Conservation (phyloP, 2,113 vertebrate genomes). For the Circaetus cinerascens region DNA sequence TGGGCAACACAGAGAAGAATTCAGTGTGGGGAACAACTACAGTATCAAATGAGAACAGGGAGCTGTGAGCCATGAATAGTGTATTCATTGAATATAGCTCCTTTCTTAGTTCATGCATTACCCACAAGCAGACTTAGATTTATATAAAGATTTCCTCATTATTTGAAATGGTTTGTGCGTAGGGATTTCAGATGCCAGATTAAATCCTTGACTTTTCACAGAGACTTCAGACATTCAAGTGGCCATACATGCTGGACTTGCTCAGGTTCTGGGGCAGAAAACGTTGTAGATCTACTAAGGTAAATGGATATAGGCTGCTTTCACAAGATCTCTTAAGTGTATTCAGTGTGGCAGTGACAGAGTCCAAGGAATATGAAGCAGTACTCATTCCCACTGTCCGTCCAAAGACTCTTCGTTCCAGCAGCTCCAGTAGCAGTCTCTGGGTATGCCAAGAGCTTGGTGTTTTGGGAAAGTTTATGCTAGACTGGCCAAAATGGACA, state of each 20-base stretch:
- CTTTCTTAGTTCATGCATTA: background rate
- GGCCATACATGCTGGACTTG: background rate
- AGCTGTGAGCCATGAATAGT: background rate
- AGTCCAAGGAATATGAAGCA: background rate
- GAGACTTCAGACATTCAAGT: background rate
- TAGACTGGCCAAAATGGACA: background rate
- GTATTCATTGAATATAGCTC: background rate
- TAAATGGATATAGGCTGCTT: background rate
- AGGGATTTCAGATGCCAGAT: background rate
- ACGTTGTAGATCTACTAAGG: rapidly evolving
- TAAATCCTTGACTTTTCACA: background rate
- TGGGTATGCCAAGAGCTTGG: background rate
- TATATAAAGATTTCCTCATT: background rate
- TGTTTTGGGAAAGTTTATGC: background rate
- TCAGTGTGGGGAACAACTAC: background rate
- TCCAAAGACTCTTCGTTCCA: background rate
- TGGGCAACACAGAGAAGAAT: background rate
- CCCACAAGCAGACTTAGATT: background rate
- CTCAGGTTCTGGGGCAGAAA: background rate
- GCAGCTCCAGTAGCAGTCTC: background rate
- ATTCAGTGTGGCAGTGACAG: background rate
- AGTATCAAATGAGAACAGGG: background rate
- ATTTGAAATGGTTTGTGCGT: background rate
- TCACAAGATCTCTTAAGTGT: background rate
- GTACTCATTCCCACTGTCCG: background rate